Conservation (phyloP, 2,113 vertebrate species). For the Patagioenas fasciata region DNA sequence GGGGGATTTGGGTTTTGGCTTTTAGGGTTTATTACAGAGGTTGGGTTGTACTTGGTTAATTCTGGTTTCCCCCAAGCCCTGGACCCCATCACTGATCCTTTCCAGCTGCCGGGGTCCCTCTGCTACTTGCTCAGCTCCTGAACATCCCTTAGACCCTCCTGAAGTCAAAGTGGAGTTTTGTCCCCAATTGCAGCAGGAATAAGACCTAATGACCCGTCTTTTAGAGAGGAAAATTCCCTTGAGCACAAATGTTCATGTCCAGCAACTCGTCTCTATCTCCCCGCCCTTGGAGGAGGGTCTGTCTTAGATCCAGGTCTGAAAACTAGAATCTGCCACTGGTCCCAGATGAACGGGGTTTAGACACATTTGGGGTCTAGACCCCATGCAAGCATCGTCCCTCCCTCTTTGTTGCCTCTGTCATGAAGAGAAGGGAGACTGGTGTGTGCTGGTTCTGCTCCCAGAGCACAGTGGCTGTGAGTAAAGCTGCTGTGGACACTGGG, state of each 20-base stretch:
- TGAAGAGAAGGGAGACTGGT: background rate
- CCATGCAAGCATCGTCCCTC: background rate
- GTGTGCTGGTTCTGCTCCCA: background rate
- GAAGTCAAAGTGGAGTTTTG: background rate
- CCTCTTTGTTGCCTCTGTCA: background rate
- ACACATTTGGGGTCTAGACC: background rate
- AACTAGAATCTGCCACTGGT: background rate
- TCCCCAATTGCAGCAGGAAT: fast-evolving
- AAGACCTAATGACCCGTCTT: background rate
- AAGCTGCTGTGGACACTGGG: background rate
- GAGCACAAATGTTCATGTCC: background rate
- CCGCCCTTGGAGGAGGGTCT: background rate
- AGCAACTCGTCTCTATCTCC: background rate
- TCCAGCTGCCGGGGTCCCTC: background rate
- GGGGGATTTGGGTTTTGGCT: background rate
- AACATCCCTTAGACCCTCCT: background rate
- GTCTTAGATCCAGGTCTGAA: background rate
- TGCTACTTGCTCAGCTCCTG: background rate
- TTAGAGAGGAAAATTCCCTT: background rate
- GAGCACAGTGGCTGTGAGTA: background rate
- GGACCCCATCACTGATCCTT: background rate
- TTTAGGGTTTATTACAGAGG: background rate
- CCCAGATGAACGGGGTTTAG: background rate
- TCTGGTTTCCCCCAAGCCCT: background rate
- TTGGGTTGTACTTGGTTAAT: background rate